phyloP scores from a whole-genome alignment of 2,113 vertebrate species.

The Emydocephalus ijimae region DNA sequence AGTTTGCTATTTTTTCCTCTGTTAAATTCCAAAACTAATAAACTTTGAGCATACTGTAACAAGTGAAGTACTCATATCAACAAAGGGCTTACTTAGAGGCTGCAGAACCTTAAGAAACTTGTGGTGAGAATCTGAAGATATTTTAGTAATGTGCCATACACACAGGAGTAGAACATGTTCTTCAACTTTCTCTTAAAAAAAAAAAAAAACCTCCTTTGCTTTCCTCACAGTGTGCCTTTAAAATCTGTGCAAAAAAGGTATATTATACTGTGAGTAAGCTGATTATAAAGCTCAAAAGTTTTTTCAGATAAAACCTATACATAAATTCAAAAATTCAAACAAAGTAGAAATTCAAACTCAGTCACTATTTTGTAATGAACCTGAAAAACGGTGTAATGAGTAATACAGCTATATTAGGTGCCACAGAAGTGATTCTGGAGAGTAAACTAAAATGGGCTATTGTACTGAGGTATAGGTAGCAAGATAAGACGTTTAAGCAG shows the following conservation, averaged over 20 bases:
- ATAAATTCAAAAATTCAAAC: conserved; percentile 47
- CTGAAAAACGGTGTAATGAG: background rate
- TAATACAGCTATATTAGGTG: conserved; percentile 43
- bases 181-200: conserved; percentile 47
- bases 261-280: conserved; percentile 49
- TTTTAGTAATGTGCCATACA: conserved; percentile 41
- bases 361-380: conserved; percentile 39
- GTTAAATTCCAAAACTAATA: conserved; percentile 56
- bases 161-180: background rate
- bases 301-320: conserved; percentile 53
- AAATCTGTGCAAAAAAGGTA: conserved; percentile 63
- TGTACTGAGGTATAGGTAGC: conserved; percentile 14
- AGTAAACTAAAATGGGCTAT: conserved; percentile 28
- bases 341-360: conserved; percentile 48
- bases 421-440: conserved; percentile 39
- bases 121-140: conserved; percentile 52
- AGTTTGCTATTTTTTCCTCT: conserved; percentile 41
- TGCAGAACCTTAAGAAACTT: conserved; percentile 52
- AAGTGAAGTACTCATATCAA: conserved; percentile 60
- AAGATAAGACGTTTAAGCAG: background rate
- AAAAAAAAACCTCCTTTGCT: conserved; percentile 50
- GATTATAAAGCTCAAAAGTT: conserved; percentile 53
- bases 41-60: conserved; percentile 33
- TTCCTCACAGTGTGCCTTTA: conserved; percentile 48
- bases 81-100: conserved; percentile 60